Conservation (phyloP, 2,797 vertebrate species). For the Semaprochilodus insignis region DNA sequence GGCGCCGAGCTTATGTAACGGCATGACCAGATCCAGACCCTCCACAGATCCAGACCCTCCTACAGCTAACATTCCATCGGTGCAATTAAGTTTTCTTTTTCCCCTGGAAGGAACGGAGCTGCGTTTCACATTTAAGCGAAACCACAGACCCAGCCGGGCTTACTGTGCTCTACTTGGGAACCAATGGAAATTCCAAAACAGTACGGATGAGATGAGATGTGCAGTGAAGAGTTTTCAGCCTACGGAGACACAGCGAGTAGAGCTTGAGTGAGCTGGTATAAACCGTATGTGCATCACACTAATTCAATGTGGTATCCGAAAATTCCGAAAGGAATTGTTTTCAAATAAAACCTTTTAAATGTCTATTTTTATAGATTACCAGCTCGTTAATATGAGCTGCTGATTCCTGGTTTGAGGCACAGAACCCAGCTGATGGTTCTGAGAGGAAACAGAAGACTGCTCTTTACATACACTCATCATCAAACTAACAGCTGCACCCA, state of each 20-base stretch:
- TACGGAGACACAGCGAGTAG: background rate
- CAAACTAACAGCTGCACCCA: too few relatives aligned
- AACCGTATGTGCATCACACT: background rate
- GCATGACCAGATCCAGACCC: conserved; percentile 70
- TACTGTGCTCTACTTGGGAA: conserved; percentile 54
- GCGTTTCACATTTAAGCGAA: conserved; percentile 54
- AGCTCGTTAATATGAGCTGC: too few relatives aligned
- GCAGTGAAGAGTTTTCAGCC: background rate
- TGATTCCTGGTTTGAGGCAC: too few relatives aligned
- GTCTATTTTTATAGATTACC: too few relatives aligned
- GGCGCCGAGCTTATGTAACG: conserved; percentile 76
- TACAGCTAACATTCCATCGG: conserved; percentile 71
- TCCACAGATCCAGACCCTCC: conserved; percentile 65
- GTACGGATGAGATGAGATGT: background rate
- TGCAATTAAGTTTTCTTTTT: conserved; percentile 65
- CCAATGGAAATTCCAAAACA: conserved; percentile 38
- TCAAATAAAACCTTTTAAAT: too few relatives aligned
- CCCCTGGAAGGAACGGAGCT: conserved; percentile 60
- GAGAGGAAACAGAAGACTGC: too few relatives aligned
- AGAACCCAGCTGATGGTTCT: too few relatives aligned
- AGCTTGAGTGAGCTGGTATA: background rate
- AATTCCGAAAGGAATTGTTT: too few relatives aligned
- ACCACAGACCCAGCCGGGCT: conserved; percentile 52
- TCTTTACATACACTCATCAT: too few relatives aligned
- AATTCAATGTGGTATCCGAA: too few relatives aligned